A percentile compares a stretch with the other conserved stretches of the same genome.
Evolutionary conservation across 2,113 vertebrate species (phyloP).

Genomic region (Podiceps cristatus): DNA sequence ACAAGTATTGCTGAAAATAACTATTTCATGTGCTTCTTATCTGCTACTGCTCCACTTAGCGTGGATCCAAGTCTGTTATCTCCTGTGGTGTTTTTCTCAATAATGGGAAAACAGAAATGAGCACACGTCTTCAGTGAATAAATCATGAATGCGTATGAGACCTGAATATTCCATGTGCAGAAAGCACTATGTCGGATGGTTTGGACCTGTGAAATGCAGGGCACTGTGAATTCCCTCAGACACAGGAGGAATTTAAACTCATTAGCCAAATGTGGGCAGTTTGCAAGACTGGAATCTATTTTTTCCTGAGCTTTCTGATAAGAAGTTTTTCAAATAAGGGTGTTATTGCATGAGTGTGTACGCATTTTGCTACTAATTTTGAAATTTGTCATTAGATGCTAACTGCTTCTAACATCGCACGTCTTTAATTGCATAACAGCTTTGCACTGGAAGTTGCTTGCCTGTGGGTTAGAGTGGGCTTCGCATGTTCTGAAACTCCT

Average conservation of each 20-base stretch:
- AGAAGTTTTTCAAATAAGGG: neutral
- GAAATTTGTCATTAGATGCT: neutral
- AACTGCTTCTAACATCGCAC: neutral
- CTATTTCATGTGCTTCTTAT: neutral
- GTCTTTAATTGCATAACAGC: neutral
- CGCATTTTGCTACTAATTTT: neutral
- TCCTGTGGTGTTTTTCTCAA: neutral
- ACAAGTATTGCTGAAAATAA: neutral
- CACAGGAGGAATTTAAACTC: neutral
- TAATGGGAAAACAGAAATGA: neutral
- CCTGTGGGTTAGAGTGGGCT: neutral
- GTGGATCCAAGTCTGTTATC: neutral
- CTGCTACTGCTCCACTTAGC: neutral
- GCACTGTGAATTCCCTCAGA: neutral
- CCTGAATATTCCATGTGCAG: neutral
- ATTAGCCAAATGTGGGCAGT: neutral
- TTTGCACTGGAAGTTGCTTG: neutral
- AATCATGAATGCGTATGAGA: neutral
- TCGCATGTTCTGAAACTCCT: neutral
- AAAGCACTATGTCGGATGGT: neutral
- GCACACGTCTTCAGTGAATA: neutral
- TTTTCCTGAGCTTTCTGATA: neutral
- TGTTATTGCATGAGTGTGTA: neutral
- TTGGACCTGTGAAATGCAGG: neutral
- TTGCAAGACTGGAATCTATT: neutral